Evolutionary conservation across 1,140 invertebrate species (phyloP).

Genomic region (Philopotamus ludificatus): DNA sequence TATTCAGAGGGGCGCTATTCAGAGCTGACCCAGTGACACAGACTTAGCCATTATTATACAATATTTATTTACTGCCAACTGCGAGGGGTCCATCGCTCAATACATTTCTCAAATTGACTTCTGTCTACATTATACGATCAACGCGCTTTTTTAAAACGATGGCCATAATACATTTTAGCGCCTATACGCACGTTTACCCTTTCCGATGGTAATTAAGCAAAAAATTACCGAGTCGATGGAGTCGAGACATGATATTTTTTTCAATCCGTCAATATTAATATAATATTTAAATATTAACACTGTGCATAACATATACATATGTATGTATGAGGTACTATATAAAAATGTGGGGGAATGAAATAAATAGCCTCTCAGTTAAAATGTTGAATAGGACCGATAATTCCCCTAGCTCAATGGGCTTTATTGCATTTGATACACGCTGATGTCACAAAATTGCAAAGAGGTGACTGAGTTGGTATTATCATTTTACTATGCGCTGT

Average conservation of each 20-base stretch:
- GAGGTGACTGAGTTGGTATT: conserved; percentile 17
- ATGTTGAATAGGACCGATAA: conserved; percentile 19
- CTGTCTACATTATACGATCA: not conserved
- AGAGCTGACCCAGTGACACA: conserved; percentile 38
- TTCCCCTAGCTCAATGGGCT: conserved; percentile 22
- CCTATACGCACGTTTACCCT: no score
- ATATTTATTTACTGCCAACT: conserved; percentile 39
- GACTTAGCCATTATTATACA: conserved; percentile 38
- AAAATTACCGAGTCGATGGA: no score
- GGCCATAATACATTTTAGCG: no score
- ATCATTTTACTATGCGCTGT: conserved; percentile 10
- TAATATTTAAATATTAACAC: no score
- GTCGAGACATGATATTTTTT: no score
- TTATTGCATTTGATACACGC: conserved; percentile 40
- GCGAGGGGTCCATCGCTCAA: not conserved
- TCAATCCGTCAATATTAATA: no score
- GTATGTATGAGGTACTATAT: no score
- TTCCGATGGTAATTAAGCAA: no score
- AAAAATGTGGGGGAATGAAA: conserved; percentile 3
- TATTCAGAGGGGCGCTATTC: conserved; percentile 5
- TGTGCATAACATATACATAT: no score
- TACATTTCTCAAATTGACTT: not conserved
- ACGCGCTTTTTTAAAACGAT: not conserved
- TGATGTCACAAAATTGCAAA: no score
- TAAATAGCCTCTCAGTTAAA: conserved; percentile 17